These are phyloP conservation scores for Acheta domesticus DNA, from an alignment of 2,888 invertebrate genomes.

Conservation along the genomic window DNA sequence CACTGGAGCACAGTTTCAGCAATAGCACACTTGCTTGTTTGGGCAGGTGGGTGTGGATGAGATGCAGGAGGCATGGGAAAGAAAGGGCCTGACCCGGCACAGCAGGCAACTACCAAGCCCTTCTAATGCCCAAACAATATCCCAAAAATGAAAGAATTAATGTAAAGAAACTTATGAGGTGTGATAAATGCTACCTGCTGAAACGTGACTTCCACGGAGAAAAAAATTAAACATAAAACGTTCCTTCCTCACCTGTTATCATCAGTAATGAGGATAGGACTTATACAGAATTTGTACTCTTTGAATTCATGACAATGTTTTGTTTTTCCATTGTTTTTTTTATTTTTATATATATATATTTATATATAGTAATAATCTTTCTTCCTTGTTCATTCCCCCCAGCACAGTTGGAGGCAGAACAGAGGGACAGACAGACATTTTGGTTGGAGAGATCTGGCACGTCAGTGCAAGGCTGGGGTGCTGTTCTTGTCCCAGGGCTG, in stretches of 20 bases:
- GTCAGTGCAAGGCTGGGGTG: neutral
- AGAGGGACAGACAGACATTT: slow-evolving; percentile 32
- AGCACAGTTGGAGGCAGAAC: slow-evolving; percentile 21
- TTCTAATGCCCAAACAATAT: slow-evolving; percentile 18
- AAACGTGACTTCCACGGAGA: slow-evolving; percentile 33
- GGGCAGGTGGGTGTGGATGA: slow-evolving; percentile 18
- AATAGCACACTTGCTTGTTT: slow-evolving; percentile 19
- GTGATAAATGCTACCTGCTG: slow-evolving; percentile 32
- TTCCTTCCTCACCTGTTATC: slow-evolving; percentile 36
- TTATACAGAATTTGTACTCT: slow-evolving; percentile 74
- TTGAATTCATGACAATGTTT: slow-evolving; percentile 47
- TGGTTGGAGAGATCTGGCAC: slow-evolving; percentile 26
- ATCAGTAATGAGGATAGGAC: slow-evolving; percentile 47
- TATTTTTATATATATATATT: slow-evolving; percentile 20
- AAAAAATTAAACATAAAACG: slow-evolving; percentile 37
- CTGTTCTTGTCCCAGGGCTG: neutral
- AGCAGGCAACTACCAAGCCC: neutral
- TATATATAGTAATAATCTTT: slow-evolving; percentile 23
- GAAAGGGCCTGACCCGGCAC: neutral
- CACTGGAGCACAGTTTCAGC: slow-evolving; percentile 35
- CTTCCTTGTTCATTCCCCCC: slow-evolving; percentile 22
- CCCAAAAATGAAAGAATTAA: slow-evolving; percentile 9
- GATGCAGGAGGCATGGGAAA: slow-evolving; percentile 9
- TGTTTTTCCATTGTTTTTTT: slow-evolving; percentile 36
- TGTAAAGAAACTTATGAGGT: neutral